Evolutionary conservation across 2,797 vertebrate species (phyloP).

Genomic region (Remorina albescens): DNA sequence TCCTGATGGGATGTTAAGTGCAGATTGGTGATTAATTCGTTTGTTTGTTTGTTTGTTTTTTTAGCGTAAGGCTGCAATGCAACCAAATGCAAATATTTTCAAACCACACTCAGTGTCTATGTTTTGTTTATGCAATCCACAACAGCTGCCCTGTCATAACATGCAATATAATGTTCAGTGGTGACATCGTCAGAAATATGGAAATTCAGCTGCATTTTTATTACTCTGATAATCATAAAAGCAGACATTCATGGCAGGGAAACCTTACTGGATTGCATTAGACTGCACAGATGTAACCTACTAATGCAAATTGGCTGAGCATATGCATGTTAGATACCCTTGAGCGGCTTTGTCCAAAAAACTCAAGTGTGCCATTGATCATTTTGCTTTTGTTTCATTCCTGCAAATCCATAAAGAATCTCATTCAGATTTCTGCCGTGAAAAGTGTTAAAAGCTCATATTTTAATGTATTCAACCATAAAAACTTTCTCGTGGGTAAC

Average conservation of each 20-base stretch:
- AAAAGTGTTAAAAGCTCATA: neutral
- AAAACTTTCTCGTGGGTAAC: neutral
- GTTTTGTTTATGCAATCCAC: neutral
- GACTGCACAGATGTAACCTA: neutral
- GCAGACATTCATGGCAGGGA: neutral
- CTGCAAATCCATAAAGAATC: neutral
- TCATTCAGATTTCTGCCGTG: neutral
- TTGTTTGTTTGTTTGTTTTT: too few relatives aligned
- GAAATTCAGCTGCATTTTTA: neutral
- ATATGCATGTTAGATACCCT: neutral
- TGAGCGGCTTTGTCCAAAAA: neutral
- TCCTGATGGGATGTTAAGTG: neutral
- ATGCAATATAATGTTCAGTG: neutral
- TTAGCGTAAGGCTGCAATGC: too few relatives aligned
- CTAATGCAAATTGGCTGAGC: neutral
- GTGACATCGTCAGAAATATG: neutral
- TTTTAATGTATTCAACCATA: slow-evolving; percentile 6
- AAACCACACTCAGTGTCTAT: neutral
- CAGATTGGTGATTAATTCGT: neutral
- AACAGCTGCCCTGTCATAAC: neutral
- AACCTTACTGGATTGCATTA: neutral
- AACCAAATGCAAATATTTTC: neutral
- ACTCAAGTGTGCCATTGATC: slow-evolving; percentile 1
- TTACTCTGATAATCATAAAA: neutral
- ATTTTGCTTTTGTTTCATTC: slow-evolving; percentile 4